These are phyloP conservation scores for Calypte anna DNA, from an alignment of 2,113 vertebrate species.

Conservation along the genomic window DNA sequence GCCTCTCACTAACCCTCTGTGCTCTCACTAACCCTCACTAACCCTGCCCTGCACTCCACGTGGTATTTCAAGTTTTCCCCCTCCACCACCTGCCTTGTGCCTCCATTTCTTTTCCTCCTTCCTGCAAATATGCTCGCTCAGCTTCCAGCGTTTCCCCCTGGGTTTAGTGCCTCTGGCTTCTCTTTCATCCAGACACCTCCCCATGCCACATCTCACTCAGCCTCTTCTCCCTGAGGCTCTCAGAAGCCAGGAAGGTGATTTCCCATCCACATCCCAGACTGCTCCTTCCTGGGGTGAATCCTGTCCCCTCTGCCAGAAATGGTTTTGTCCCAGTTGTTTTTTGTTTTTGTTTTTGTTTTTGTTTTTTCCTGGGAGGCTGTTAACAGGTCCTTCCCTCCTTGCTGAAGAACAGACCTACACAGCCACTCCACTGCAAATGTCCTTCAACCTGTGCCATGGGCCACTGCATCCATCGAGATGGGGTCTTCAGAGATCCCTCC, in stretches of 20 bases:
- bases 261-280: not conserved
- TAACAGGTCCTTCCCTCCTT: not conserved
- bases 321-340: not conserved
- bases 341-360: not conserved
- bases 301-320: not conserved
- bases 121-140: not conserved
- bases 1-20: not conserved
- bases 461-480: not conserved
- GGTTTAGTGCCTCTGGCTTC: not conserved
- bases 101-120: not conserved
- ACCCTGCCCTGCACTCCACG: not conserved
- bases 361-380: not conserved
- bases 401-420: not conserved
- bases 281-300: not conserved
- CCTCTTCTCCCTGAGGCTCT: not conserved
- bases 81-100: rapidly evolving
- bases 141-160: not conserved
- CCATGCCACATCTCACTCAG: not conserved
- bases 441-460: not conserved
- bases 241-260: not conserved
- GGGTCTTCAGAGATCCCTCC: not conserved
- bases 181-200: not conserved
- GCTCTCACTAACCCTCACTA: too few relatives aligned
- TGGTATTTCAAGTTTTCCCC: rapidly evolving
- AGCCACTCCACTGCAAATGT: not conserved